Evolutionary conservation across 2,888 invertebrate species (phyloP), one percentile per base, ranked within the genome.

Genomic region (Notodonta ziczac): DNA sequence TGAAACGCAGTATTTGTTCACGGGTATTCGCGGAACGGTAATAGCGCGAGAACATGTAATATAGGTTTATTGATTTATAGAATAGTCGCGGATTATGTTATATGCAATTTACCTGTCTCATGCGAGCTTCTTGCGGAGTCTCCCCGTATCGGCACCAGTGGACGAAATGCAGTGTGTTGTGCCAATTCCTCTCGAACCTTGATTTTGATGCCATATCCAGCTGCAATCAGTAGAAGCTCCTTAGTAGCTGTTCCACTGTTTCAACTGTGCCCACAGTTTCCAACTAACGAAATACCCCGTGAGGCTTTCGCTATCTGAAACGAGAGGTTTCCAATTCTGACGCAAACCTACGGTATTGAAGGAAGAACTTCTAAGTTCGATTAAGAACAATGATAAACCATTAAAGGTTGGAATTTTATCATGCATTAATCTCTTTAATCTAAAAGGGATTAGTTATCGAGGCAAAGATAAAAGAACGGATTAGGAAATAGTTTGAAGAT

Each of bases 141-240:
- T 95, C 95, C 62, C 96, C 96, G 76, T 96, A 96, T 71, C 96
- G 94, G 87, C 96, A 96, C 95, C 96, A 96, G 85, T 96, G 95
- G 72, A 95, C 94, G 88, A 95, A 95, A 93, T 91, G 95, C 90
- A 95, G 95, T 83, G 94, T 95, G 93, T 95, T 96, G 90, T 94
- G 96, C 95, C 95, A 95, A 84, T 95, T 95, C 78, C 94, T 90
- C 89, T 94, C 94, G 88, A 94, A 95, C 80, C 94, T 90, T 83
- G 94, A 94, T 81, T 94, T 94, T 72, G 94, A 91, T 67, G 95
- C 94, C 87, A 94, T 94, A 78, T 92, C 92, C 84, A 95, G 93
- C 93, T 94, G 94, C 87, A 94, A 94, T 92, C 89, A 93, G 93
- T 84, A 93, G 92, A 91, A 91, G 88, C 91, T 90, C 91, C 91